Evolutionary conservation across 2,797 vertebrate species (phyloP).

Genomic region (Anguilla anguilla): DNA sequence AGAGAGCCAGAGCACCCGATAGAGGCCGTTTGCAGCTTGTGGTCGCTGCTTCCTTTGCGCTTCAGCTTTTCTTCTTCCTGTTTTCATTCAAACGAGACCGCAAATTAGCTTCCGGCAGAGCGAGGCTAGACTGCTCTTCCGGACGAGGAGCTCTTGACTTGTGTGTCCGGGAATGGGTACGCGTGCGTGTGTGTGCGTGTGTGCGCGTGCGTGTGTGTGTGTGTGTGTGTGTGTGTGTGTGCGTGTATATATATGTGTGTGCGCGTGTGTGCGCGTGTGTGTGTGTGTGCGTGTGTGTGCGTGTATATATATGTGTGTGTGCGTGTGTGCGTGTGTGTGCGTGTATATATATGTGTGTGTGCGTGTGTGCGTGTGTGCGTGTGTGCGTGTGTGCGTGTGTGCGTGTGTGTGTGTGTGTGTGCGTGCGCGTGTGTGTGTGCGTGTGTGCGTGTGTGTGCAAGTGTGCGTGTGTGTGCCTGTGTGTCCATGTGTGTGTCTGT

Average conservation of each 20-base stretch:
- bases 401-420: not conserved
- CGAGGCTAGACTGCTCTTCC: not conserved
- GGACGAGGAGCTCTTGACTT: not conserved
- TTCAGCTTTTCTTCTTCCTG: not conserved
- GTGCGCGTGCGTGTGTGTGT: constrained; percentile 22
- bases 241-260: not conserved
- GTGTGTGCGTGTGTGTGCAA: not conserved
- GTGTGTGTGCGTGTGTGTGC: not conserved
- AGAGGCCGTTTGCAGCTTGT: constrained; percentile 3
- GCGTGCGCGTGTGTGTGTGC: not conserved
- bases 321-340: constrained; percentile 7
- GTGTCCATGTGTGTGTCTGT: no score
- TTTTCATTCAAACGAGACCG: constrained; percentile 25
- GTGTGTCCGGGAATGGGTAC: not conserved
- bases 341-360: constrained; percentile 21
- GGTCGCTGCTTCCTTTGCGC: constrained; percentile 28
- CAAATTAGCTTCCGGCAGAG: not conserved
- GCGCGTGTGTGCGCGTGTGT: not conserved
- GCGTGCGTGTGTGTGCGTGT: not conserved
- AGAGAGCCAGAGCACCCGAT: constrained; percentile 17
- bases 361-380: not conserved
- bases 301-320: constrained; percentile 16
- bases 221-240: not conserved
- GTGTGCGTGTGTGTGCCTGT: not conserved
- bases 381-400: not conserved